A percentile compares a stretch with the other conserved stretches of the same genome.
Conservation (phyloP, 1,140 invertebrate genomes). For the Drosophila littoralis region DNA sequence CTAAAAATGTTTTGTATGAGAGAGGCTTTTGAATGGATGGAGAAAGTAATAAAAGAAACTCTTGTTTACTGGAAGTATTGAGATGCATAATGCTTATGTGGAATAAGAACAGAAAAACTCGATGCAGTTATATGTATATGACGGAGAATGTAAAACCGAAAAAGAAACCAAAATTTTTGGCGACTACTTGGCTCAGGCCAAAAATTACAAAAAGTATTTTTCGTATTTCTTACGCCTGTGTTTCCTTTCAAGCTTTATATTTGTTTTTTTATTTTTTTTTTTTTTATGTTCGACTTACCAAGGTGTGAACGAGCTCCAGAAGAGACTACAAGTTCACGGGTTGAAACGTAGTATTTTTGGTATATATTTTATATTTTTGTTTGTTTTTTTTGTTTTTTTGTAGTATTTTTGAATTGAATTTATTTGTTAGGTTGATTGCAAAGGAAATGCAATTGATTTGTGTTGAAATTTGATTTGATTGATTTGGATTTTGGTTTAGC, state of each 20-base stretch:
- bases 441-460: constrained; percentile 65
- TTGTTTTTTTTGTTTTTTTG: constrained; percentile 43
- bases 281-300: constrained; percentile 89
- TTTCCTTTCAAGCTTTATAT: constrained; percentile 54
- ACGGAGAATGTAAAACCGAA: constrained; percentile 25
- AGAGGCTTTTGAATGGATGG: neutral
- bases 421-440: constrained; percentile 55
- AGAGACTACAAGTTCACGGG: constrained; percentile 90
- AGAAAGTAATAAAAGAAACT: constrained; percentile 18
- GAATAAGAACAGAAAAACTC: constrained; percentile 34
- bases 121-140: constrained; percentile 42
- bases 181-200: constrained; percentile 37
- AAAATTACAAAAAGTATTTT: constrained; percentile 51
- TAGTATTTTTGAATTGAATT: neutral
- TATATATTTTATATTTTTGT: constrained; percentile 25
- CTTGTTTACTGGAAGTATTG: constrained; percentile 32
- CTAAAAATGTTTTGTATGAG: constrained; percentile 6
- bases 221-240: constrained; percentile 54
- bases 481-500: constrained; percentile 72
- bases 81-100: constrained; percentile 36
- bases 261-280: constrained; percentile 48
- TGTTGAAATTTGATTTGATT: constrained; percentile 66
- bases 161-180: constrained; percentile 37
- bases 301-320: constrained; percentile 98
- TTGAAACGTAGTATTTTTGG: constrained; percentile 73